Evolutionary conservation across 2,888 invertebrate genomes (phyloP).

Genomic region (Meganola albula): DNA sequence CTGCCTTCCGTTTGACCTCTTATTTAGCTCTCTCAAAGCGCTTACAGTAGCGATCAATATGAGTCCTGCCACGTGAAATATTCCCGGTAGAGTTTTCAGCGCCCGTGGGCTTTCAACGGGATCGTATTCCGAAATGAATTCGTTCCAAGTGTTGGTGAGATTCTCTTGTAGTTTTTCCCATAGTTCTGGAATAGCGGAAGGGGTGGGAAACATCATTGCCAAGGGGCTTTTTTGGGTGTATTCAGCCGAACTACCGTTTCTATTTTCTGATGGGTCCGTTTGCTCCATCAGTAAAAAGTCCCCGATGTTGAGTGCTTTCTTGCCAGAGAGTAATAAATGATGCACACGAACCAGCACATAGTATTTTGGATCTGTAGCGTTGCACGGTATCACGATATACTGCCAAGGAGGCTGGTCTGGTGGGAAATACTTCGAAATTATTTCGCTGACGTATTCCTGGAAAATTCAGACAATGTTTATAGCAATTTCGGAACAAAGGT

Average conservation of each 20-base stretch:
- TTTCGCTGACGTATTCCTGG: slow-evolving; percentile 87
- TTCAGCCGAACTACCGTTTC: slow-evolving; percentile 40
- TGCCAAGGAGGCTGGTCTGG: slow-evolving; percentile 88
- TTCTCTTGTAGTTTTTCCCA: slow-evolving; percentile 82
- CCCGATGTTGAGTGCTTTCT: slow-evolving; percentile 82
- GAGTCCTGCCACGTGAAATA: slow-evolving; percentile 80
- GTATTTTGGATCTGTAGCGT: slow-evolving; percentile 75
- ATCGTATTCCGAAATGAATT: slow-evolving; percentile 87
- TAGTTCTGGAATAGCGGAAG: slow-evolving; percentile 81
- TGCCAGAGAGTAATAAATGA: slow-evolving; percentile 85
- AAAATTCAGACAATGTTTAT: slow-evolving; percentile 23
- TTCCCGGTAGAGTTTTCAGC: slow-evolving; percentile 77
- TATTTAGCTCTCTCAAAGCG: slow-evolving; percentile 79
- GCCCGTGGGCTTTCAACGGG: slow-evolving; percentile 84
- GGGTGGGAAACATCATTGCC: slow-evolving; percentile 76
- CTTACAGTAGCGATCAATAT: slow-evolving; percentile 81
- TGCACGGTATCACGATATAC: slow-evolving; percentile 82
- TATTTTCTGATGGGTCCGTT: slow-evolving; percentile 48
- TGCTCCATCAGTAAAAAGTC: slow-evolving; percentile 83
- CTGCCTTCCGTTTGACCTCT: slow-evolving; percentile 56
- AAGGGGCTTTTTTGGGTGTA: slow-evolving; percentile 62
- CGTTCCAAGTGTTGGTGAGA: slow-evolving; percentile 87
- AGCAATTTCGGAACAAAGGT: not conserved
- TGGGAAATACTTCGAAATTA: slow-evolving; percentile 86
- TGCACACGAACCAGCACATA: slow-evolving; percentile 85